Conservation (phyloP, 2,113 vertebrate species). For the Pteronura brasiliensis region DNA sequence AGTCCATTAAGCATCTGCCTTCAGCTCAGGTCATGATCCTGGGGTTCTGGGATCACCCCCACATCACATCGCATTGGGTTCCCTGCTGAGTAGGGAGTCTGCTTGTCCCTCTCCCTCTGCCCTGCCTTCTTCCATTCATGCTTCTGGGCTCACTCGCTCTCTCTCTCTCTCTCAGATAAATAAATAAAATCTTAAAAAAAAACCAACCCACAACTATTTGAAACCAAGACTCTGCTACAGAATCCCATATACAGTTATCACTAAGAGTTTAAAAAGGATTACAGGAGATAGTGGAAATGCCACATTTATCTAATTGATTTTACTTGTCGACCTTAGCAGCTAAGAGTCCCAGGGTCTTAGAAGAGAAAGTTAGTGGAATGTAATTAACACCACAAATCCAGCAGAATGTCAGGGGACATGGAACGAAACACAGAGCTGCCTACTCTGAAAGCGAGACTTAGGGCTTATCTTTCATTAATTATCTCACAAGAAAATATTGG, state of each 20-base stretch:
- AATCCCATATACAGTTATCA: background rate
- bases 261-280: background rate
- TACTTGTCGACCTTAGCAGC: background rate
- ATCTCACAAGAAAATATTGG: conserved; percentile 16
- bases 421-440: background rate
- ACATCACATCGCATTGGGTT: background rate
- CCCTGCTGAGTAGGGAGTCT: background rate
- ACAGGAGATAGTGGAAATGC: background rate
- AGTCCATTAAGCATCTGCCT: background rate
- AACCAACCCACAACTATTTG: background rate
- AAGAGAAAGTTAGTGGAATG: background rate
- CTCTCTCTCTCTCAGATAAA: background rate
- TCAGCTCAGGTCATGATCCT: background rate
- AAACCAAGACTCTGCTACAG: background rate
- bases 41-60: background rate
- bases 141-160: background rate
- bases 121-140: background rate
- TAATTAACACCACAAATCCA: conserved; percentile 8
- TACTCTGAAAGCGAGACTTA: background rate
- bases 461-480: background rate
- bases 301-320: conserved; percentile 6
- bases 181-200: background rate
- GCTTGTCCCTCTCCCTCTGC: background rate
- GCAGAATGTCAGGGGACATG: background rate
- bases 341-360: background rate